Evolutionary conservation across 2,113 vertebrate genomes (phyloP).

Genomic region (Nothobranchius kuhntae): DNA sequence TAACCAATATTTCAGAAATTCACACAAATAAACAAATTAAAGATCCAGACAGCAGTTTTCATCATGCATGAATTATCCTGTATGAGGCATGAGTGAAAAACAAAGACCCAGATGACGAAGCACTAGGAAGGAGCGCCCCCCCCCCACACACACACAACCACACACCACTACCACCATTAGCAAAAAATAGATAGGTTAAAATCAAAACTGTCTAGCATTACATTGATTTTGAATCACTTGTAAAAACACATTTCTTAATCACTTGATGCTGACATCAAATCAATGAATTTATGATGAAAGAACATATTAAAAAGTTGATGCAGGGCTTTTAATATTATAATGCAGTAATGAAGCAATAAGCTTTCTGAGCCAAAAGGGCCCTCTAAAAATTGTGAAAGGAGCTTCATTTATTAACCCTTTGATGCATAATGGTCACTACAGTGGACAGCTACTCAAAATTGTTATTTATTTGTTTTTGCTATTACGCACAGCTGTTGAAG

Average conservation of each 20-base stretch:
- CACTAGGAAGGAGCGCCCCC: too few relatives aligned
- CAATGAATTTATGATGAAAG: slow-evolving; percentile 50
- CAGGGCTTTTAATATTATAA: slow-evolving; percentile 57
- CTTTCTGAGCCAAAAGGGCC: slow-evolving; percentile 36
- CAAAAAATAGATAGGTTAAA: slow-evolving; percentile 31
- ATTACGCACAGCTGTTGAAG: too few relatives aligned
- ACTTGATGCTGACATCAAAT: slow-evolving; percentile 44
- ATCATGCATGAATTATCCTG: slow-evolving; percentile 1
- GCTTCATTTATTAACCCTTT: slow-evolving; percentile 52
- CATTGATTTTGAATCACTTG: slow-evolving; percentile 64
- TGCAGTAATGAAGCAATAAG: slow-evolving; percentile 44
- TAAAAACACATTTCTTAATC: slow-evolving; percentile 38
- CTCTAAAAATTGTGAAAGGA: slow-evolving; percentile 48
- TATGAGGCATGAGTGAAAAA: slow-evolving; percentile 15
- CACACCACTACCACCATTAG: slow-evolving; percentile 11
- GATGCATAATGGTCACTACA: too few relatives aligned
- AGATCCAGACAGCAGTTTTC: slow-evolving; percentile 5
- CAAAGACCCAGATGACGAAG: background rate
- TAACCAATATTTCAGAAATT: slow-evolving; percentile 9
- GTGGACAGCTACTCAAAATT: too few relatives aligned
- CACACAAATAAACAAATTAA: background rate
- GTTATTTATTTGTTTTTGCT: too few relatives aligned
- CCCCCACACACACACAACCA: background rate
- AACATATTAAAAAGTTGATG: slow-evolving; percentile 57
- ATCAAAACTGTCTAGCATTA: slow-evolving; percentile 25